Evolutionary conservation across 2,888 invertebrate species (phyloP), one percentile per base, ranked within the genome.

Genomic region (Sipha maydis): DNA sequence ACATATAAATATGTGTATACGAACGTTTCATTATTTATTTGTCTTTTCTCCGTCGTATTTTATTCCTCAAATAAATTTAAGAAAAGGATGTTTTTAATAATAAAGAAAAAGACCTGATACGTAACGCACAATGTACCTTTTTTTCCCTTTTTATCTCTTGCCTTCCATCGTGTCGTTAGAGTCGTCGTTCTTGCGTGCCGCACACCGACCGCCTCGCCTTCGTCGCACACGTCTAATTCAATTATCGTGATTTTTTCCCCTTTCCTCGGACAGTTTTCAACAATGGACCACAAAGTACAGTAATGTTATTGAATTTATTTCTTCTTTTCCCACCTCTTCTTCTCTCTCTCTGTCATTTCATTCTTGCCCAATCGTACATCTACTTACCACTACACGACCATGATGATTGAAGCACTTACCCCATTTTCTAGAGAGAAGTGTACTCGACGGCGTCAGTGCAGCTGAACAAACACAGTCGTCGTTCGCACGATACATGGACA

Each of bases 401-500:
- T 48, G 25, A 48, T 48, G n/a, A 54, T 28, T 28, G 25, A 31
- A 84, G 76, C 76, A 84, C 76, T 84, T 84, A 76, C 61, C 76
- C 84, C 28, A 19, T 76, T 61, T 76, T 84, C 75, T 28, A 9
- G 73, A 75, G 56, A 76, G 76, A 48, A 11, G 48, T 48, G 84
- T 61, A 83, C 83, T 83, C 38, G 61, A 76, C 61, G 83, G 21
- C 38, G 34, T 38, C 56, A 14, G 54, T 48, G 8, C 85, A 85
- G 85, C 85, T 85, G 85, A 85, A 78, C 85, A 85, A 85, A 85
- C 31, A 85, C 34, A 85, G 34, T 78, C 69, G 19, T 85, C 69
- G 17, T 21, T 41, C 41, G 19, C 34, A 71, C 54, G 48, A 48
- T 25, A 54, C 48, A 54, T 31, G 28, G 61, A 19, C n/a, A 19